A percentile compares a stretch with the other conserved stretches of the same genome.
These are phyloP conservation scores for Apomyelois bistriatella DNA, from an alignment of 2,888 invertebrate species.

Conservation along the genomic window DNA sequence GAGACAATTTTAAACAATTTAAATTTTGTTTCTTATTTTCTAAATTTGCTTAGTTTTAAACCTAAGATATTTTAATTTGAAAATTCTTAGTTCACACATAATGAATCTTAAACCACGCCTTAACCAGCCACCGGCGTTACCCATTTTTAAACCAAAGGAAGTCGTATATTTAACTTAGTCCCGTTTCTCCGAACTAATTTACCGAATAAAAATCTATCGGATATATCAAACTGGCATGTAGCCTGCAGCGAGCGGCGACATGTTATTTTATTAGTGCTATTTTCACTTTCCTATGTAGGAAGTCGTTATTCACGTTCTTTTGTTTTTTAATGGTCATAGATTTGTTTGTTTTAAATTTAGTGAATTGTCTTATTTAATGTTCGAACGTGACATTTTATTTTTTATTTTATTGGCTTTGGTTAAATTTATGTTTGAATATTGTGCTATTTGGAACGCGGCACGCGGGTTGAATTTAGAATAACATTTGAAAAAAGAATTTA, in stretches of 20 bases:
- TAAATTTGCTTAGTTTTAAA: too few relatives aligned
- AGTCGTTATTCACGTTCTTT: conserved; percentile 47
- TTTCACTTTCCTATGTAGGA: conserved; percentile 50
- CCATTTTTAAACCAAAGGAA: conserved; percentile 69
- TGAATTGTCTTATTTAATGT: conserved; percentile 7
- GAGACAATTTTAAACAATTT: too few relatives aligned
- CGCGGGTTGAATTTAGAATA: neutral
- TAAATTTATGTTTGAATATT: neutral
- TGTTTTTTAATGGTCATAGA: conserved; percentile 17
- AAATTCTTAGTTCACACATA: conserved; percentile 23
- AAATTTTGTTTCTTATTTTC: too few relatives aligned
- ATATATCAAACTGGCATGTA: conserved; percentile 34
- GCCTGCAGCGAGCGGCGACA: conserved; percentile 42
- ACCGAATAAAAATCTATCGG: conserved; percentile 56
- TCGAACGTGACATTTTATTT: conserved; percentile 4
- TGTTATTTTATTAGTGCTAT: conserved; percentile 61
- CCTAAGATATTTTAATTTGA: conserved; percentile 23
- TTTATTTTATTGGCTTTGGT: neutral
- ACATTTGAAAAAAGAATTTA: neutral
- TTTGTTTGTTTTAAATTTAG: conserved; percentile 6
- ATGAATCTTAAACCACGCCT: conserved; percentile 3
- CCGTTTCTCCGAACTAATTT: conserved; percentile 65
- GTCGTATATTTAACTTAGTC: conserved; percentile 52
- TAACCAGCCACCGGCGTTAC: conserved; percentile 29
- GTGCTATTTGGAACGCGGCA: neutral